Percentiles rank a stretch among this genome's conserved stretches.
Evolutionary conservation across 2,888 invertebrate species (phyloP).

Genomic region (Spisula subtruncata): DNA sequence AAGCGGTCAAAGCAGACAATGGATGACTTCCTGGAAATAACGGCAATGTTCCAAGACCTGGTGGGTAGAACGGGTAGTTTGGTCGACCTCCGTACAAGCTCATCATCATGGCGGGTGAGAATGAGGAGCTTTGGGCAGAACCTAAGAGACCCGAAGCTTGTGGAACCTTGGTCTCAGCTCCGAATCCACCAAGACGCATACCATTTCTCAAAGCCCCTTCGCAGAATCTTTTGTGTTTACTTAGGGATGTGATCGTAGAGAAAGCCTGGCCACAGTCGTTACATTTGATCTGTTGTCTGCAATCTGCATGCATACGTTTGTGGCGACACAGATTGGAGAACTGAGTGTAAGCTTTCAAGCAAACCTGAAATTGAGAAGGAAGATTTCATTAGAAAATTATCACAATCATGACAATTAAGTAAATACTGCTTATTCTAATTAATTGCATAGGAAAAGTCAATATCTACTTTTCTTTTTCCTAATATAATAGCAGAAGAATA

Average conservation of each 20-base stretch:
- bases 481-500: too few relatives aligned
- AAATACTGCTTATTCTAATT: neutral
- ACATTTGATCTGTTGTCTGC: conserved; percentile 97
- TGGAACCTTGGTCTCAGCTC: conserved; percentile 68
- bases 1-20: conserved; percentile 67
- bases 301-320: conserved; percentile 99
- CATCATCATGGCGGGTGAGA: conserved; percentile 79
- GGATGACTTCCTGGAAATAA: conserved; percentile 75
- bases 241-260: conserved; percentile 95
- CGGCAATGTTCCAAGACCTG: conserved; percentile 74
- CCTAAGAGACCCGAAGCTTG: conserved; percentile 57
- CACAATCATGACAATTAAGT: neutral
- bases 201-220: conserved; percentile 90
- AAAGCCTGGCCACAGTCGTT: conserved; percentile 97
- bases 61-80: conserved; percentile 82
- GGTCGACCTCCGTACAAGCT: conserved; percentile 80
- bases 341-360: conserved; percentile 98
- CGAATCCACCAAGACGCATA: conserved; percentile 78
- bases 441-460: too few relatives aligned
- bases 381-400: neutral
- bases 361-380: conserved; percentile 87
- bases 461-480: too few relatives aligned
- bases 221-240: conserved; percentile 98
- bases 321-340: conserved; percentile 99
- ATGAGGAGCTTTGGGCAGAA: conserved; percentile 67